Base-by-base conservation (phyloP, 2,113 vertebrate species). In the Plecotus auritus region DNA sequence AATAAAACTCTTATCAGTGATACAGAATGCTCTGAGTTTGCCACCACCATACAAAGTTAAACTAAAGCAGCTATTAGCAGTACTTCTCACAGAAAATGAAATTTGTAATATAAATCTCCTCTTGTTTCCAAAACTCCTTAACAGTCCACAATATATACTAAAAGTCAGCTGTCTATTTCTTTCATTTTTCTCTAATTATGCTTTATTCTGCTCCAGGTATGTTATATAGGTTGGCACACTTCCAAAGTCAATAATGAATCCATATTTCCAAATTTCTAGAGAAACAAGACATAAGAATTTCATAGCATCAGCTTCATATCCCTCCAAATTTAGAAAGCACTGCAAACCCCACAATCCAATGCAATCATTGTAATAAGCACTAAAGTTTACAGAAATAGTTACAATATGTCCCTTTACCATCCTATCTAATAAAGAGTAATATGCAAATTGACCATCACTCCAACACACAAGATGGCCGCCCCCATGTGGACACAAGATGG, bases 241-340 rank as follows among this genome's bases (percentile, higher is more conserved):
- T 81, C 73, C 37, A 85, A 84, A 88, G 30, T 9, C n/a, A 18
- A 49, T 91, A 54, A 51, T 1, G 8, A 82, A 32, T 82, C 22
- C 85, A 26, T 42, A 17, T 83, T 90, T 84, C 45, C 40, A 93
- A 87, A 84, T 67, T 73, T 94, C 16, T 30, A 77, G 45, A 66
- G 30, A 77, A 94, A 77, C 1, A 93, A 37, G 26, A 26, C 16
- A 18, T 1, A 88, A 51, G 12, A 67, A 86, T 67, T 94, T 47
- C 10, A 83, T 86, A 78, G 66, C 32, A 90, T 66, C 32, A 86
- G 42, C 22, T 91, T 32, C 11, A 73, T 45, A 35, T 42, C 32
- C 51, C 54, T 28, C 28, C 47, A 83, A 72, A 73, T 66, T 94
- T 83, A 90, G 76, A 87, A 87, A 92, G 49, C 66, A 90, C n/a